Base-by-base conservation (phyloP, 2,797 vertebrate species). In the Buphagus erythrorhynchus region DNA sequence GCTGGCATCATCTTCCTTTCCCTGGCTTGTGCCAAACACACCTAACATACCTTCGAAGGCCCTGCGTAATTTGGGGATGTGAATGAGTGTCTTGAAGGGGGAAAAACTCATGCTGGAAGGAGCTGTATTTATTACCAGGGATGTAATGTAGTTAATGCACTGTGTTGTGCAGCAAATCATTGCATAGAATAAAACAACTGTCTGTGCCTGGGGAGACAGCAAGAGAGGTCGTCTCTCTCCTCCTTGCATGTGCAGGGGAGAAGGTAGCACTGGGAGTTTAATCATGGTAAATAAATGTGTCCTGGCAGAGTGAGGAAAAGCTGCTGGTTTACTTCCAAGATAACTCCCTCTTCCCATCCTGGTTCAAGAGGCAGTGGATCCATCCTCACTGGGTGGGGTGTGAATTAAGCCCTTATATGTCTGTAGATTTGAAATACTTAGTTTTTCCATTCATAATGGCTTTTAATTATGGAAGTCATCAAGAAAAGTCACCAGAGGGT, bases 381-480 rank as follows among this genome's bases (percentile, higher is more conserved):
- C 31, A 22, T 82, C 45, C 20, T 54, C n/a, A 28, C 76, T 90
- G 95, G 89, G 95, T 95, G 93, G 94, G 77, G 87, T 95, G 94
- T 91, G 91, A 96, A 95, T 95, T 78, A 90, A 88, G 85, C 33
- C 12, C 40, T 88, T 73, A 57, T 51, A 81, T 46, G 66, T 90
- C 58, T 93, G 51, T 85, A 95, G 86, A 63, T 96, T 91, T 94
- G 72, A 95, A 95, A 88, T 85, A 78, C 68, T 93, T 97, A 45
- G 19, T 76, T 96, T 96, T 96, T 96, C 96, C 77, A 14, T 88
- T 95, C 77, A 86, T 96, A 95, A 95, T 88, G 83, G n/a, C 86
- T 93, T 93, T 96, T 90, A 95, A 97, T 95, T 91, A 93, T 96
- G 96, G 67, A 96, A 95, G 79, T 93, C 93, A 95, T 96, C 93